Base-by-base conservation (phyloP, 2,797 vertebrate genomes). In the Synaphobranchus kaupii region DNA sequence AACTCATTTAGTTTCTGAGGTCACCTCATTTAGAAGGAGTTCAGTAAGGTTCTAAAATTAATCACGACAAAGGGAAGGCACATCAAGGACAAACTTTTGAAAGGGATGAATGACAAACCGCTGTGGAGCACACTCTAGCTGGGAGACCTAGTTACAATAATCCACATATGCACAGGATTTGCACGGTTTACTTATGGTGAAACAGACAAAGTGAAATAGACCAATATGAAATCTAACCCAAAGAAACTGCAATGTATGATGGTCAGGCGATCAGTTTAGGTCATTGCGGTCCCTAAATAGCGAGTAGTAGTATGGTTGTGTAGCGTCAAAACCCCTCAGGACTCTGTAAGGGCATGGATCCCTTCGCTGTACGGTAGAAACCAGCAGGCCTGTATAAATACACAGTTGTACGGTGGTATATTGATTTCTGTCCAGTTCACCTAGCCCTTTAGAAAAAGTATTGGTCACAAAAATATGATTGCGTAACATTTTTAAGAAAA, bases 1-100 rank as follows among this genome's bases (percentile, higher is more conserved):
- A 94, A 92, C 90, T 91, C 91, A 93, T 91, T 91, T 92, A 92
- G 91, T 86, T 89, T 85, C 89, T 81, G 90, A 93, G 93, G 93
- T 93, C 94, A 93, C 95, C 95, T 95, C 88, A 68, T 95, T 96
- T 94, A 92, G 90, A 85, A 90, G 89, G 91, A 95, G 91, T 78
- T 71, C 87, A 85, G 34, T 85, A 82, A 89, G 90, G 89, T 93
- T 95, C 93, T 94, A 95, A 94, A 94, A 94, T 94, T 95, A 94
- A 94, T 93, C 92, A 90, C 86, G 66, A 48, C 15, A 4, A 84
- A 44, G 39, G 7, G 73, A 85, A 85, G 90, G 89, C 83, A 84
- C 87, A 89, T 91, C 87, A 92, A 90, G 91, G 91, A 92, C 63
- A 15, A 83, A 91, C 93, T 91, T 93, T 91, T 94, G 92, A 90